phyloP scores from a whole-genome alignment of 2,888 invertebrate species.

The Pristionchus japonicus region DNA sequence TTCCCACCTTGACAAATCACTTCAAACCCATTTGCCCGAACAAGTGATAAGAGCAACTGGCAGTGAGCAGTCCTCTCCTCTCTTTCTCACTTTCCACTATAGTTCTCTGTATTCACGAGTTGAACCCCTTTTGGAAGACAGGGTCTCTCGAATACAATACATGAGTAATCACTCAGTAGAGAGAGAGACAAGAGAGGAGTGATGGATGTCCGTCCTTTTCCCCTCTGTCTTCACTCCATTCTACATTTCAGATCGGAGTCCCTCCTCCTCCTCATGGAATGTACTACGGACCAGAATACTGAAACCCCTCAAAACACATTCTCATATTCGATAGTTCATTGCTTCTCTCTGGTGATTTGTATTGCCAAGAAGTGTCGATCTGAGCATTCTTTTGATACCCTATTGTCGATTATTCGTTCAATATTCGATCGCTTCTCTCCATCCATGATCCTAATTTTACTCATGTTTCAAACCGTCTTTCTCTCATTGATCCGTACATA shows the following conservation, averaged over 20 bases:
- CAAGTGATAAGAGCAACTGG: not conserved
- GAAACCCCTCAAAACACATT: not conserved
- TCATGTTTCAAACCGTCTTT: slow-evolving; percentile 24
- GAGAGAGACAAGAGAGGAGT: not conserved
- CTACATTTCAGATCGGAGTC: slow-evolving; percentile 37
- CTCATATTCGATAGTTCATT: not conserved
- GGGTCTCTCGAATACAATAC: slow-evolving; percentile 15
- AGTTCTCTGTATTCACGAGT: not conserved
- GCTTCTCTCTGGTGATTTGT: not conserved
- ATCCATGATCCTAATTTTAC: not conserved
- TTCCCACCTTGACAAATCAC: not conserved
- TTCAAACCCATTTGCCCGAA: not conserved
- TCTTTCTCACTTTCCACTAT: not conserved
- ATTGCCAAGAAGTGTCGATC: not conserved
- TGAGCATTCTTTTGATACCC: not conserved
- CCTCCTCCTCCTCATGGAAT: slow-evolving; percentile 30
- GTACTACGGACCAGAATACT: slow-evolving; percentile 45
- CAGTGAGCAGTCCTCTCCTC: not conserved
- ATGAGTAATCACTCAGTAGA: slow-evolving; percentile 25
- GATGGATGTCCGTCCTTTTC: slow-evolving; percentile 30
- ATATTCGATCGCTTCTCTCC: not conserved
- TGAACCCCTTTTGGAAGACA: not conserved
- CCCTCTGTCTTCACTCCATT: not conserved
- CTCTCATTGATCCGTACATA: not conserved
- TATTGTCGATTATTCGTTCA: not conserved